Base-by-base conservation (phyloP, 2,797 vertebrate species). In the Lacerta viridis region DNA sequence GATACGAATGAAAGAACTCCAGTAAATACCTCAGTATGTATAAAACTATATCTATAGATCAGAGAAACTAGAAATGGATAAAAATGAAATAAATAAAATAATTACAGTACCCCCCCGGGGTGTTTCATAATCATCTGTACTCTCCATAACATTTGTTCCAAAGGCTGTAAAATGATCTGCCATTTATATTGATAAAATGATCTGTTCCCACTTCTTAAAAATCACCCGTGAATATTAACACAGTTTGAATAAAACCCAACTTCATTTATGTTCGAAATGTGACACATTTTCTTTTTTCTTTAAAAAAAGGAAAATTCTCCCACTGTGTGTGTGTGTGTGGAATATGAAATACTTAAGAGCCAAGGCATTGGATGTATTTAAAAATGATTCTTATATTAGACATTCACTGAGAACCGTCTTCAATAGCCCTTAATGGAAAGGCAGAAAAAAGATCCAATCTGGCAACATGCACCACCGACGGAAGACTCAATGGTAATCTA, bases 241-340 rank as follows among this genome's bases (percentile, higher is more conserved):
- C 50, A 69, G 80, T 68, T 43, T 83, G 80, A 83, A 83, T 68
- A 39, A 83, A 83, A 7, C 64, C 59, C 64, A 69, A 7, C 3
- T 50, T 33, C 80, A 68, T 83, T 43, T 83, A 68, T 20, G 80
- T 68, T 83, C 68, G 43, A 80, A 82, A 83, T 83, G 27, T 83
- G 25, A 10, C 39, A 39, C 39, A 33, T 83, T 15, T 66, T 68
- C 11, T 50, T 50, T 46, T 46, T 33, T 33, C 33, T 33, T 33
- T 33, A 33, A 1, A 50, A 50, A 50, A 50, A 15, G 50, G 50
- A 4, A 43, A 68, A 43, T 41, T 27, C 39, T 29, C 11, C 11
- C 13, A 43, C 11, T 15, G 6, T 39, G 13, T 41, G 27, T 23
- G 13, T 15, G 27, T 13, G 25, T 41, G 23, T 5, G 71, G 0